Evolutionary conservation across 1,140 invertebrate species (phyloP).

Genomic region (Drosophila navojoa): DNA sequence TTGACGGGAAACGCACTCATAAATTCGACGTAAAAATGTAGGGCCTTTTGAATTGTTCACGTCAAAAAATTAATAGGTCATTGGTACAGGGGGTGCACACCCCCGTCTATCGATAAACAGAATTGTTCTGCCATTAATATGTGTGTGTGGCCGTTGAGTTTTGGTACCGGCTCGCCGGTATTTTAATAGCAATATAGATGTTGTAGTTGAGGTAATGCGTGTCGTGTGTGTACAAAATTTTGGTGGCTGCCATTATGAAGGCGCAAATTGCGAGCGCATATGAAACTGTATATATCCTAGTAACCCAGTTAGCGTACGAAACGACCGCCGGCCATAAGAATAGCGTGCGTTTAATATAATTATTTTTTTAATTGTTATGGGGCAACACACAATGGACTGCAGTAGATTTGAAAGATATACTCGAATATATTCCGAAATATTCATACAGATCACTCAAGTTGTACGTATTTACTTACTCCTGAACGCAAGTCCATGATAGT

Average conservation of each 20-base stretch:
- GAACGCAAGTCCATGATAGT: constrained; percentile 85
- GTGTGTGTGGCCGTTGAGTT: constrained; percentile 46
- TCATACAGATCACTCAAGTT: background rate
- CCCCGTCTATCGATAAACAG: constrained; percentile 20
- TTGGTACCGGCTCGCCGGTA: constrained; percentile 41
- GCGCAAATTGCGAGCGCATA: constrained; percentile 75
- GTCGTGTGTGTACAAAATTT: constrained; percentile 61
- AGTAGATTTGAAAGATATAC: constrained; percentile 4
- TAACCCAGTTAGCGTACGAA: constrained; percentile 65
- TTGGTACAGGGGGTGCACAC: constrained; percentile 37
- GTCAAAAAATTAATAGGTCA: constrained; percentile 75
- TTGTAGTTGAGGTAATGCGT: constrained; percentile 55
- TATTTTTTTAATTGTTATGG: constrained; percentile 18
- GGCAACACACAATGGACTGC: background rate
- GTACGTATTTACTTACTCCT: constrained; percentile 83
- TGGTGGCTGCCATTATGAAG: constrained; percentile 63
- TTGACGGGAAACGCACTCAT: constrained; percentile 8
- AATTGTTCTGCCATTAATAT: constrained; percentile 46
- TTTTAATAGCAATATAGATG: constrained; percentile 29
- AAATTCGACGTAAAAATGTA: constrained; percentile 30
- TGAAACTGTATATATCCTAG: constrained; percentile 74
- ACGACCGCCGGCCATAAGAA: constrained; percentile 4
- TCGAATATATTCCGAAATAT: background rate
- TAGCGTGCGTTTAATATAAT: constrained; percentile 59
- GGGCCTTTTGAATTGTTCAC: constrained; percentile 33